Evolutionary conservation across 2,888 invertebrate genomes (phyloP).

Genomic region (Ochropleura plecta): DNA sequence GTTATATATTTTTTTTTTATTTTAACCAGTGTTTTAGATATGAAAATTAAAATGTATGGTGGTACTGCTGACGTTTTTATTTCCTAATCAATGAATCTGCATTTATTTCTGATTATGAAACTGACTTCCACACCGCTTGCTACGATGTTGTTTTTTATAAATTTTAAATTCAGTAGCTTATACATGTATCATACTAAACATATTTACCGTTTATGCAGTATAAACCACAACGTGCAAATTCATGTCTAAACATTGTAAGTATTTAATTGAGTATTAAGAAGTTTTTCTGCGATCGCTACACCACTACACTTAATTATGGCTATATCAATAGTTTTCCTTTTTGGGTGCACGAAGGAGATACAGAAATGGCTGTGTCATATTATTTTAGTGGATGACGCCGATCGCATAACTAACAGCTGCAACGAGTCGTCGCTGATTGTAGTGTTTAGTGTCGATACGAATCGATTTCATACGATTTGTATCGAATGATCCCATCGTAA

Average conservation of each 20-base stretch:
- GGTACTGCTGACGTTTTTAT: not conserved
- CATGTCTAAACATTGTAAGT: conserved; percentile 1
- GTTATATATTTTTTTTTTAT: too few relatives aligned
- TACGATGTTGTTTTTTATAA: not conserved
- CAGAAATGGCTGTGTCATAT: conserved; percentile 90
- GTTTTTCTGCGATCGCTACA: conserved; percentile 77
- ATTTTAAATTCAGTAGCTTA: not conserved
- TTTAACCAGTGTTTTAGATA: not conserved
- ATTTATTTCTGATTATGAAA: not conserved
- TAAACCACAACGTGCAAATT: conserved; percentile 15
- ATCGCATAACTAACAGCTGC: conserved; percentile 88
- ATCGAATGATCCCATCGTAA: conserved; percentile 86
- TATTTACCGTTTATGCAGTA: not conserved
- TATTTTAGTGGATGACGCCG: conserved; percentile 90
- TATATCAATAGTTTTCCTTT: conserved; percentile 84
- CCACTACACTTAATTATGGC: conserved; percentile 80
- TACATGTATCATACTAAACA: not conserved
- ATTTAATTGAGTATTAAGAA: conserved; percentile 11
- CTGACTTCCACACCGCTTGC: not conserved
- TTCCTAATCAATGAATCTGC: not conserved
- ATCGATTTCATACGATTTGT: conserved; percentile 88
- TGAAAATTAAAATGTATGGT: not conserved
- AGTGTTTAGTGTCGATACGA: conserved; percentile 88
- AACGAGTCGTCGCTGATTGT: conserved; percentile 83
- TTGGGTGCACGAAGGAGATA: conserved; percentile 82